phyloP scores from a whole-genome alignment of 2,113 vertebrate genomes.

The Hepsetus odoe region DNA sequence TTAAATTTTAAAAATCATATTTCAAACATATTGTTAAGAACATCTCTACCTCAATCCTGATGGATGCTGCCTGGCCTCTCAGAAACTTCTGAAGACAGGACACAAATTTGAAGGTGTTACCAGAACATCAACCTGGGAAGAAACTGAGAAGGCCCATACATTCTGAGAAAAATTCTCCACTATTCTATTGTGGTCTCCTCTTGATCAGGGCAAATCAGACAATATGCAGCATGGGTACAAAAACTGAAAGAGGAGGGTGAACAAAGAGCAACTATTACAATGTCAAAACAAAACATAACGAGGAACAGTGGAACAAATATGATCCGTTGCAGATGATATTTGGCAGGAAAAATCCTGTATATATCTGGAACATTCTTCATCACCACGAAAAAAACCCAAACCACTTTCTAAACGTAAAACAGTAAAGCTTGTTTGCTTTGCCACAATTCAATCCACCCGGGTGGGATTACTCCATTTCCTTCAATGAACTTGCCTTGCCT shows the following conservation, averaged over 20 bases:
- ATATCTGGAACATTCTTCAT: conserved; percentile 57
- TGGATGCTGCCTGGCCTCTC: not conserved
- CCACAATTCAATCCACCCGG: conserved; percentile 58
- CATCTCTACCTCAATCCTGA: not conserved
- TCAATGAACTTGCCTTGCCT: conserved; percentile 52
- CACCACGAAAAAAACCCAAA: conserved; percentile 54
- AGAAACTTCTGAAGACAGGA: not conserved
- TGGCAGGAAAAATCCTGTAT: conserved; percentile 56
- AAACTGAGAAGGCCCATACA: not conserved
- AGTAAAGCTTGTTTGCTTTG: conserved; percentile 59
- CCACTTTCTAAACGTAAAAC: conserved; percentile 57
- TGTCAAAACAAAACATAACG: conserved; percentile 61
- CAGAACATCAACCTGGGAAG: not conserved
- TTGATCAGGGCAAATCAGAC: conserved; percentile 30
- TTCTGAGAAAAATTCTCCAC: not conserved
- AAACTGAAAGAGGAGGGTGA: conserved; percentile 17
- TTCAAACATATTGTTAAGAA: too few species aligned
- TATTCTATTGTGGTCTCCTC: conserved; percentile 10
- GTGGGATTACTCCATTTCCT: conserved; percentile 58
- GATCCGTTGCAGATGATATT: conserved; percentile 64
- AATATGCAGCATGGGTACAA: conserved; percentile 40
- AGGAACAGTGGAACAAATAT: conserved; percentile 52
- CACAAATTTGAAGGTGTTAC: not conserved
- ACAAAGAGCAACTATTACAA: conserved; percentile 49
- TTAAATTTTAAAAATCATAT: too few species aligned